phyloP scores from a whole-genome alignment of 2,888 invertebrate species.

The Eupsilia transversa region DNA sequence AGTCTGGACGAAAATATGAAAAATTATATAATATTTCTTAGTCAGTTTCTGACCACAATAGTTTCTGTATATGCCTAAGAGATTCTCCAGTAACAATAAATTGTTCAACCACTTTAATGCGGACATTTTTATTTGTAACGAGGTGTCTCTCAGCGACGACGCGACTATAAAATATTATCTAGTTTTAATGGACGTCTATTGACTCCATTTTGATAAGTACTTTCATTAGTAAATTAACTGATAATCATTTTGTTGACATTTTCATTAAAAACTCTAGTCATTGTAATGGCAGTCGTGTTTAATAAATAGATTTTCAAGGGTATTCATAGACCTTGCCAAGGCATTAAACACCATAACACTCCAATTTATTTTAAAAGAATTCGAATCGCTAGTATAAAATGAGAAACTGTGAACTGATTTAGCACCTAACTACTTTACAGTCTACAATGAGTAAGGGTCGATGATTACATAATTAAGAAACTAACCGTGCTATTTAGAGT shows the following conservation, averaged over 20 bases:
- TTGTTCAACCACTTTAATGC: conserved; percentile 3
- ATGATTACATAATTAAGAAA: neutral
- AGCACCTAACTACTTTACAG: neutral
- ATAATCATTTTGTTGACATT: neutral
- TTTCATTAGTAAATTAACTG: neutral
- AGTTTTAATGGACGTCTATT: neutral
- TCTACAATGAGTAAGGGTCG: neutral
- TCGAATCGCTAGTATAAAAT: neutral
- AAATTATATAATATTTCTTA: conserved; percentile 4
- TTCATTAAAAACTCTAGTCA: neutral
- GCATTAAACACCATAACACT: neutral
- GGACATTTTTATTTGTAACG: neutral
- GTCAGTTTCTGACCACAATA: neutral
- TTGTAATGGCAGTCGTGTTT: neutral
- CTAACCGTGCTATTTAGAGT: neutral
- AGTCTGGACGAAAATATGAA: neutral
- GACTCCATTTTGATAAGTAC: neutral
- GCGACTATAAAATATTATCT: neutral
- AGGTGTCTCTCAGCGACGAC: neutral
- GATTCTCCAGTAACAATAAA: conserved; percentile 12
- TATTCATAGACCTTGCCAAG: neutral
- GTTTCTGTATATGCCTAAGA: conserved; percentile 13
- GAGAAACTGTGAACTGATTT: neutral
- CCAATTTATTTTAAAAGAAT: neutral
- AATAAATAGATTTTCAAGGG: neutral